Evolutionary conservation across 1,140 invertebrate genomes (phyloP), one percentile per base, ranked within the genome.

Genomic region (Chironomus tepperi): DNA sequence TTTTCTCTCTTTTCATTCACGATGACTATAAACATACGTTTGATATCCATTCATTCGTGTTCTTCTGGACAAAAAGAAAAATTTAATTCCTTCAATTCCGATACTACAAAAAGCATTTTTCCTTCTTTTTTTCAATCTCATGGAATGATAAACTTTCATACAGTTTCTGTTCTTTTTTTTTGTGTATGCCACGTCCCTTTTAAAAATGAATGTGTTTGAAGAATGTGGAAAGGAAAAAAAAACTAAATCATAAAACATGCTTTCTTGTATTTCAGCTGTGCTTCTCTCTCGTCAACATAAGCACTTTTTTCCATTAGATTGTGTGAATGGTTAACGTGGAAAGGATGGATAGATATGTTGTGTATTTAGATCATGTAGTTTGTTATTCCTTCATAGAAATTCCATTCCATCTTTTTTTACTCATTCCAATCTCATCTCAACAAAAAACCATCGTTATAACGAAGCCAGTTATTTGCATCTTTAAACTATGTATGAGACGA

Each of bases 351-450:
- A 57, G 47, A n/a, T 34, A 18, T 21, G 65, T 70, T 70, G 16
- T 70, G 65, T 70, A 70, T 70, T 70, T 70, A 70, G 65, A 70
- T 70, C 65, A 70, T 70, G 65, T 70, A 34, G 24, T 34, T 34
- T 34, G 24, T 34, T 34, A 34, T 34, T 34, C 24, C 24, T 34
- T 34, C 24, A 34, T 34, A 34, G 24, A 5, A 34, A 34, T 34
- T 34, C 5, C 24, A 34, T 34, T 34, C 24, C 24, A 2, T 34
- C 24, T 34, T 34, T 5, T 5, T 5, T 5, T 5, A 34, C 24
- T 34, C 24, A 34, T 34, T 34, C 24, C 24, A 34, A 34, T 34
- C 24, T 34, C 24, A 34, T 34, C 24, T 2, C 24, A 34, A n/a
- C n/a, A 5, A 34, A 34, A 34, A 34, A 34, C 24, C 24, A 34